Evolutionary conservation across 2,797 vertebrate species (phyloP).

Genomic region (Sebastes variabilis): DNA sequence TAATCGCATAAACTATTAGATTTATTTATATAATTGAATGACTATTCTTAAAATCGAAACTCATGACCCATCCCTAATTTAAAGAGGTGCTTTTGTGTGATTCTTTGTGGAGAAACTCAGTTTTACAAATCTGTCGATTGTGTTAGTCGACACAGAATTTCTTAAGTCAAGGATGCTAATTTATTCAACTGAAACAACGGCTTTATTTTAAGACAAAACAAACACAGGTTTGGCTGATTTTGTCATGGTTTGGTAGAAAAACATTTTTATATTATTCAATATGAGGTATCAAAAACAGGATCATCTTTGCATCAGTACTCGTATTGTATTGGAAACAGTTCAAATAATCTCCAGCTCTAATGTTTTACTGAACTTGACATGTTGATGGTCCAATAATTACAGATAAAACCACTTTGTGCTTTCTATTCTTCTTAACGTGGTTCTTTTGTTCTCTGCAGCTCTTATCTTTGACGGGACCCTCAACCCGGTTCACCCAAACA

Average conservation of each 20-base stretch:
- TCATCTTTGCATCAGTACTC: background rate
- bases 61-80: too few relatives aligned
- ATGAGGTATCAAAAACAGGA: accelerated
- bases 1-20: too few relatives aligned
- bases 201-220: too few relatives aligned
- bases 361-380: accelerated
- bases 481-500: slow-evolving; percentile 93
- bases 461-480: slow-evolving; percentile 92
- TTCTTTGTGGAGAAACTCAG: too few relatives aligned
- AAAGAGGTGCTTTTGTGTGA: too few relatives aligned
- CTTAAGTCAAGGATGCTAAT: too few relatives aligned
- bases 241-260: background rate
- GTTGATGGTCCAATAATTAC: background rate
- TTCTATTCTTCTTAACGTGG: background rate
- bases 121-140: too few relatives aligned
- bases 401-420: background rate
- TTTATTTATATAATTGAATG: too few relatives aligned
- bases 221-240: background rate
- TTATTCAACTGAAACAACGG: too few relatives aligned
- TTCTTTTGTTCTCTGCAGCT: slow-evolving; percentile 72
- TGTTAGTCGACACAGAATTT: too few relatives aligned
- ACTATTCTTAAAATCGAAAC: too few relatives aligned
- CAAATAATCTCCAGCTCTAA: background rate
- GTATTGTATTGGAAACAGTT: background rate
- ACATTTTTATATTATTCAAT: background rate